These are phyloP conservation scores for Unio delphinus DNA, from an alignment of 2,888 invertebrate genomes.

Conservation along the genomic window DNA sequence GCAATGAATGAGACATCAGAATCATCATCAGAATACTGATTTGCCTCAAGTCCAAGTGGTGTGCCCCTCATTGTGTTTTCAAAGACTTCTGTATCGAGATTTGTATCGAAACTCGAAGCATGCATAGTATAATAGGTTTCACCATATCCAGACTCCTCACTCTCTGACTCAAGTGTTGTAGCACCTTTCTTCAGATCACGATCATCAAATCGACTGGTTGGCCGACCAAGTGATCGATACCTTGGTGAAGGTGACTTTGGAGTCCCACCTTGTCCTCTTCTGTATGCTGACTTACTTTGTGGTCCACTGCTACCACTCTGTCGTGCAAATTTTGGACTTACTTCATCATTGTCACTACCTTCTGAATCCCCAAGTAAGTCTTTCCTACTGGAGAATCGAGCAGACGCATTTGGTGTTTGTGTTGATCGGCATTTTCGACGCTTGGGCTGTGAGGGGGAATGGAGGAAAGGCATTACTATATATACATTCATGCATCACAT, in stretches of 20 bases:
- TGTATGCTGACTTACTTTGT: slow-evolving; percentile 35
- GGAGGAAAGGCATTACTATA: slow-evolving; percentile 18
- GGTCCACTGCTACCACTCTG: slow-evolving; percentile 38
- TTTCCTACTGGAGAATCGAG: slow-evolving; percentile 39
- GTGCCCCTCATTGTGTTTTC: slow-evolving; percentile 51
- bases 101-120: slow-evolving; percentile 64
- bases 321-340: slow-evolving; percentile 30
- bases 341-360: slow-evolving; percentile 40
- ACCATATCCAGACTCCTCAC: slow-evolving; percentile 66
- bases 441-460: slow-evolving; percentile 41
- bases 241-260: slow-evolving; percentile 18
- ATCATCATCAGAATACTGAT: slow-evolving; percentile 56
- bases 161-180: slow-evolving; percentile 57
- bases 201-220: slow-evolving; percentile 27
- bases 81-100: slow-evolving; percentile 52
- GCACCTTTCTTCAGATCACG: slow-evolving; percentile 43
- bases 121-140: slow-evolving; percentile 65
- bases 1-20: slow-evolving; percentile 56
- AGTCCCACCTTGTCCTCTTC: slow-evolving; percentile 22
- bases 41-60: slow-evolving; percentile 44
- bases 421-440: slow-evolving; percentile 59
- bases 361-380: slow-evolving; percentile 43
- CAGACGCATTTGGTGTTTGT: slow-evolving; percentile 53
- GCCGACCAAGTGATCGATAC: slow-evolving; percentile 28
- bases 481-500: slow-evolving; percentile 5